phyloP scores from a whole-genome alignment of 2,113 vertebrate genomes.

The Thomomys bottae region DNA sequence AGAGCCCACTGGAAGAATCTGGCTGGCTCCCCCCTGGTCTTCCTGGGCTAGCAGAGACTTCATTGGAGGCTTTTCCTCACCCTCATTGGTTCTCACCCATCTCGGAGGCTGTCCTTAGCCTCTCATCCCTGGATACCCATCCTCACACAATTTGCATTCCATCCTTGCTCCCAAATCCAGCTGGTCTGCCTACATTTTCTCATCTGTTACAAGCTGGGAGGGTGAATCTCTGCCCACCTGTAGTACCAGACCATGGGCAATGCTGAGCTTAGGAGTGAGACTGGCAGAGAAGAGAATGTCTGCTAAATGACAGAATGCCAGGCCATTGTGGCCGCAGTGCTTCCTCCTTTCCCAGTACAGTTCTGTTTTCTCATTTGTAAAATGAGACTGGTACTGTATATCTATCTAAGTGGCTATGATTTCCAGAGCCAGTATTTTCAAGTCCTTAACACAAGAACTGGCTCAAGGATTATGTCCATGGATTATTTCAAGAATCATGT shows the following conservation, averaged over 20 bases:
- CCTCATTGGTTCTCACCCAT: background rate
- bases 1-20: background rate
- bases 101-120: background rate
- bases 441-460: background rate
- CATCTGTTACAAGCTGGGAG: background rate
- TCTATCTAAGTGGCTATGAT: background rate
- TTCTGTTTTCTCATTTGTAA: background rate
- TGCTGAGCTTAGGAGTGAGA: background rate
- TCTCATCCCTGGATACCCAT: accelerated
- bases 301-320: background rate
- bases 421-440: background rate
- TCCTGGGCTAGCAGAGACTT: accelerated
- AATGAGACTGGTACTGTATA: background rate
- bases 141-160: background rate
- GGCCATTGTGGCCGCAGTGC: background rate
- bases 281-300: background rate
- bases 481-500: background rate
- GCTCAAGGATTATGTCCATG: background rate
- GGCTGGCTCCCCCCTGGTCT: background rate
- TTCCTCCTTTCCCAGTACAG: background rate
- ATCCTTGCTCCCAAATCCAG: background rate
- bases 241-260: background rate
- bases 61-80: background rate
- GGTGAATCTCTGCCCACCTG: background rate
- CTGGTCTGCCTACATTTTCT: background rate